These are phyloP conservation scores for Haliclystus octoradiatus DNA, from an alignment of 30 jellyfish, hydroid and myxozoan species.

Conservation along the genomic window DNA sequence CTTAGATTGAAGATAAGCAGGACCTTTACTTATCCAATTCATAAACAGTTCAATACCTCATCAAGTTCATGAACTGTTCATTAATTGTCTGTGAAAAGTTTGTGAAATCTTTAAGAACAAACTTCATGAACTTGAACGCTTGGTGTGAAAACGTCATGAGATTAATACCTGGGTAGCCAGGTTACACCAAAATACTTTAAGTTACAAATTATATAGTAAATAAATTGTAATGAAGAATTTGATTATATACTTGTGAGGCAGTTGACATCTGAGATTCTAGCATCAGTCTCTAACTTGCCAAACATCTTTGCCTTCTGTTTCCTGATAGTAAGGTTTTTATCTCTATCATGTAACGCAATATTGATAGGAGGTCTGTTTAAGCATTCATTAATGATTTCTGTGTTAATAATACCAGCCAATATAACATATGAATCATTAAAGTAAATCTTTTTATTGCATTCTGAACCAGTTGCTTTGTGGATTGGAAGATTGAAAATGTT, in stretches of 20 bases:
- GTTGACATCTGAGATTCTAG: conserved; percentile 34
- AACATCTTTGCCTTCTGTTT: conserved; percentile 32
- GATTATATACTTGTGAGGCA: conserved; percentile 18
- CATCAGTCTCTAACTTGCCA: conserved; percentile 57
- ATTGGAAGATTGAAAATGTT: conserved; percentile 36
- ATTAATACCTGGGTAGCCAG: too few relatives aligned
- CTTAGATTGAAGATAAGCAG: too few relatives aligned
- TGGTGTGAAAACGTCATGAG: too few relatives aligned
- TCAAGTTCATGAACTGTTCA: too few relatives aligned
- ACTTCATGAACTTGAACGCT: too few relatives aligned
- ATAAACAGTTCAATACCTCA: too few relatives aligned
- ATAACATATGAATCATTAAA: conserved; percentile 69
- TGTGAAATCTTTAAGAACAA: too few relatives aligned
- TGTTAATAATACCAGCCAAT: conserved; percentile 56
- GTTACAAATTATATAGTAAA: too few relatives aligned
- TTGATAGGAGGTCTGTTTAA: conserved; percentile 75
- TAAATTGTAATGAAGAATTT: too few relatives aligned
- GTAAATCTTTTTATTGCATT: conserved; percentile 39
- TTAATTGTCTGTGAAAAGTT: too few relatives aligned
- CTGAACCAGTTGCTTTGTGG: conserved; percentile 39
- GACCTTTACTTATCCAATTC: too few relatives aligned
- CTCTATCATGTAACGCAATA: conserved; percentile 90
- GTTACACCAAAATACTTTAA: too few relatives aligned
- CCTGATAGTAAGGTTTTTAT: conserved; percentile 24
- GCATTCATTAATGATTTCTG: conserved; percentile 57